Conservation (phyloP, 2,888 invertebrate species). For the Nomada hirtipes region DNA sequence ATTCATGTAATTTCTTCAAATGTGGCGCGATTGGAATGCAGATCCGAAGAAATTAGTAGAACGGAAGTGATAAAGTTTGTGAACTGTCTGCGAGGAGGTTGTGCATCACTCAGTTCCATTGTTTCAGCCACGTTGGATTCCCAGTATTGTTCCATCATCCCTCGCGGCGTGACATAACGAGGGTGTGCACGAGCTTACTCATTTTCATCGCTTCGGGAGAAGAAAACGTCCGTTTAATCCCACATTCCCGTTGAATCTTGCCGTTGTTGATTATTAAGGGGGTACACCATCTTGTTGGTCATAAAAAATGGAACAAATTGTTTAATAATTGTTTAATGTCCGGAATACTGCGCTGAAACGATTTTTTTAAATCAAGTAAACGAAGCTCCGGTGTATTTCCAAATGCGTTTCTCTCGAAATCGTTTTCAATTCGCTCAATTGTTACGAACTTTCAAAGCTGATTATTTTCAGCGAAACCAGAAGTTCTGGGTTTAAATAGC, state of each 20-base stretch:
- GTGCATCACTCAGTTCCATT: constrained; percentile 43
- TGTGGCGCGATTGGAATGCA: neutral
- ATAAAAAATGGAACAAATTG: too few species aligned
- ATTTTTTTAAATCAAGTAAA: too few species aligned
- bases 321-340: too few species aligned
- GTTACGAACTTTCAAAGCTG: too few species aligned
- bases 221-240: neutral
- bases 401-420: too few species aligned
- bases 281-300: too few species aligned
- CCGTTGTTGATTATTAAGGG: neutral
- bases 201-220: constrained; percentile 69
- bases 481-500: too few species aligned
- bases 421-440: too few species aligned
- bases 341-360: too few species aligned
- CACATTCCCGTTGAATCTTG: neutral
- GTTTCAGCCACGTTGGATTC: constrained; percentile 44
- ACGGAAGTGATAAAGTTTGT: constrained; percentile 20
- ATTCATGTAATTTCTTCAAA: constrained; percentile 7
- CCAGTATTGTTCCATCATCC: constrained; percentile 56
- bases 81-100: constrained; percentile 24
- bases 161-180: constrained; percentile 52
- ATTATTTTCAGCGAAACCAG: too few species aligned
- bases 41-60: neutral
- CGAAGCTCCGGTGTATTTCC: too few species aligned
- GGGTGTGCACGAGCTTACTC: constrained; percentile 72